phyloP scores from a whole-genome alignment of 2,113 vertebrate species.

The Microtus montanus region DNA sequence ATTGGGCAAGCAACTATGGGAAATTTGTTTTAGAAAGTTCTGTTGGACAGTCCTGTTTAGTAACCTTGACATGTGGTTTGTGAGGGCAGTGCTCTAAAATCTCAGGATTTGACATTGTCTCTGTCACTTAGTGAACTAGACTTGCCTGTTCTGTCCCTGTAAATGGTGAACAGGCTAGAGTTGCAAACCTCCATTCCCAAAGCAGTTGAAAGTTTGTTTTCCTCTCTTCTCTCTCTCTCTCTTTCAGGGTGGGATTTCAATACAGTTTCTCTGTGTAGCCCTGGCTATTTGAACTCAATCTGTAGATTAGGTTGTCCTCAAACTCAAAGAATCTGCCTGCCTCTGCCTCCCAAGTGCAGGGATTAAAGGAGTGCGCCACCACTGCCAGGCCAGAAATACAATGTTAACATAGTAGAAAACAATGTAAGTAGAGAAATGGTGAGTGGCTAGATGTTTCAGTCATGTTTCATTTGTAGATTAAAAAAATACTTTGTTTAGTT shows the following conservation, averaged over 20 bases:
- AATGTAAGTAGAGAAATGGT: background rate
- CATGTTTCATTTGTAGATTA: conserved; percentile 4
- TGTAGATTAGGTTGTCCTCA: background rate
- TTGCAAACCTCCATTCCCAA: background rate
- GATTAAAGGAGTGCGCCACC: background rate
- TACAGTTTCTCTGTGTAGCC: background rate
- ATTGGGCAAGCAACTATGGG: background rate
- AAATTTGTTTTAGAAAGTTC: conserved; percentile 33
- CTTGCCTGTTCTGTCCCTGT: background rate
- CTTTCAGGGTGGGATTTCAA: too few relatives aligned
- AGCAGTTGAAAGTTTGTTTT: conserved; percentile 36
- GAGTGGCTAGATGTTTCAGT: conserved; percentile 7
- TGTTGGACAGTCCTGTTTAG: background rate
- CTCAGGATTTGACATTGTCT: conserved; percentile 23
- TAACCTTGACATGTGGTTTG: conserved; percentile 32
- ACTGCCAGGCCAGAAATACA: background rate
- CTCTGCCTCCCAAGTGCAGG: background rate
- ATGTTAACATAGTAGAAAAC: conserved; percentile 48
- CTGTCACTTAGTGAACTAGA: conserved; percentile 4
- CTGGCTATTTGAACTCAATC: background rate
- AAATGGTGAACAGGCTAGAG: background rate
- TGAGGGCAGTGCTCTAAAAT: conserved; percentile 44
- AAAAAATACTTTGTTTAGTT: background rate
- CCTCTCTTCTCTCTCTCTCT: too few relatives aligned
- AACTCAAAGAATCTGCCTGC: background rate